These are phyloP conservation scores for Agonopterix subpropinquella DNA, from an alignment of 2,888 invertebrate genomes.

Conservation along the genomic window DNA sequence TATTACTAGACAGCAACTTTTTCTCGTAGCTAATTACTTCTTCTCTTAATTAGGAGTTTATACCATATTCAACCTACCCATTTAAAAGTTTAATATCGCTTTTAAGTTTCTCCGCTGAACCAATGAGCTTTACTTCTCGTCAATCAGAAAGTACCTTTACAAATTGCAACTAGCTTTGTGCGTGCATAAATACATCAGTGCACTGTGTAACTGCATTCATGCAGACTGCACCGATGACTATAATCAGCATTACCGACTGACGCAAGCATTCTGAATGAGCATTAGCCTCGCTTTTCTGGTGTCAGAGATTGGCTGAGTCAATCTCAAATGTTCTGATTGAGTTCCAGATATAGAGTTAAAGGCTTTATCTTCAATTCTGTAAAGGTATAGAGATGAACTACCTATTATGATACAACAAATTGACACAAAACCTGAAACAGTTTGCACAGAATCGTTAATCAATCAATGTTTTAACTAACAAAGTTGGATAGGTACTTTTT, in stretches of 20 bases:
- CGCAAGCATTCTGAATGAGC: constrained; percentile 50
- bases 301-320: constrained; percentile 31
- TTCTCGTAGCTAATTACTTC: constrained; percentile 9
- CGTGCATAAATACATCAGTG: constrained; percentile 46
- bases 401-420: too few relatives aligned
- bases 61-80: not conserved
- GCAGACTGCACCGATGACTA: constrained; percentile 42
- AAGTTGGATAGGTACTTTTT: too few relatives aligned
- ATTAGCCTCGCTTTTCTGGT: constrained; percentile 48
- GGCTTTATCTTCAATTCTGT: too few relatives aligned
- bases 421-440: too few relatives aligned
- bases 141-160: constrained; percentile 10
- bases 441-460: too few relatives aligned
- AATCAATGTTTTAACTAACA: too few relatives aligned
- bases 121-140: constrained; percentile 7
- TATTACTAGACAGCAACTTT: constrained; percentile 8
- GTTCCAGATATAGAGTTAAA: not conserved
- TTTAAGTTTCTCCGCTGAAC: not conserved
- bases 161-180: constrained; percentile 24
- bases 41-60: constrained; percentile 11
- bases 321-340: constrained; percentile 9
- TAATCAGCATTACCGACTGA: constrained; percentile 57
- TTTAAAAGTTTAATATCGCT: not conserved
- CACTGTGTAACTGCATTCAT: constrained; percentile 37
- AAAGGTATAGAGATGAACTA: too few relatives aligned